These are phyloP conservation scores for Uropsilus gracilis DNA, from an alignment of 2,113 vertebrate genomes.

Conservation along the genomic window DNA sequence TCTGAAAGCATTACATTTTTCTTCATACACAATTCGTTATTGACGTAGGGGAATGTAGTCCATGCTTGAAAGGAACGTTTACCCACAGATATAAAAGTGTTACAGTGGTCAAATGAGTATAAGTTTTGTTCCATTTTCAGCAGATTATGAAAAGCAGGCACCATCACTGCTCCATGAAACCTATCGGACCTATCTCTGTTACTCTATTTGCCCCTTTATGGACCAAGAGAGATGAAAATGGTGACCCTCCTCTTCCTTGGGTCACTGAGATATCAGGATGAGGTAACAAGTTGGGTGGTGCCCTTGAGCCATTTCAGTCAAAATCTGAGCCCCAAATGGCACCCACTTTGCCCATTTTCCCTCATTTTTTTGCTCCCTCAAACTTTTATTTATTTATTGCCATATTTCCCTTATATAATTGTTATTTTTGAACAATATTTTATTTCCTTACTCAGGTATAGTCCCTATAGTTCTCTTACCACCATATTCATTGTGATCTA, in stretches of 20 bases:
- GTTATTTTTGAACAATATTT: no score
- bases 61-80: background rate
- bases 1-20: constrained; percentile 61
- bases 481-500: no score
- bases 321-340: background rate
- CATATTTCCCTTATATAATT: no score
- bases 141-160: background rate
- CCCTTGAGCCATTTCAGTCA: background rate
- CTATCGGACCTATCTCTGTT: background rate
- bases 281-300: background rate
- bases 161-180: background rate
- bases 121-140: background rate
- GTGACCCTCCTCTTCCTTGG: background rate
- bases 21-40: constrained; percentile 55
- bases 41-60: background rate
- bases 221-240: background rate
- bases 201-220: background rate
- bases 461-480: no score
- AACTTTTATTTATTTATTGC: no score
- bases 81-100: background rate
- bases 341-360: background rate
- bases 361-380: no score
- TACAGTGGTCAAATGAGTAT: background rate
- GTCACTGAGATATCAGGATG: background rate
- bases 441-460: no score